These are phyloP conservation scores for Acanthococcus lagerstroemiae DNA, from an alignment of 2,888 invertebrate species.

Conservation along the genomic window DNA sequence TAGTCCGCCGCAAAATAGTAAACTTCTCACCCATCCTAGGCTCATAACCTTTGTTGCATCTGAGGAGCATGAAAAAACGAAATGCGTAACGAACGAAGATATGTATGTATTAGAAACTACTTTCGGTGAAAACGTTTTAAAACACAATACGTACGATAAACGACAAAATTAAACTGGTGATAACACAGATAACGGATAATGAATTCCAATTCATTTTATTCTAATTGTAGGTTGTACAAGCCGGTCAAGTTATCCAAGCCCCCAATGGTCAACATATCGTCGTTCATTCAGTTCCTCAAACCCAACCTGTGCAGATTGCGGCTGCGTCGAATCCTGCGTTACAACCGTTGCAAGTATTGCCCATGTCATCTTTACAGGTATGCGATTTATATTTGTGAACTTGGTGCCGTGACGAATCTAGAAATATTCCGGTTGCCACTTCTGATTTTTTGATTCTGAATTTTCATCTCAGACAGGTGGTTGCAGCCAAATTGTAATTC, in stretches of 20 bases:
- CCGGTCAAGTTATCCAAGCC: slow-evolving; percentile 55
- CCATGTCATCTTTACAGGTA: slow-evolving; percentile 4
- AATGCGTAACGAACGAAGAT: too few relatives aligned
- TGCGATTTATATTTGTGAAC: not conserved
- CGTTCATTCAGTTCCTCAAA: slow-evolving; percentile 56
- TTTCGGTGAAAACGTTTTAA: too few relatives aligned
- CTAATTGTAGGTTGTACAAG: slow-evolving; percentile 38
- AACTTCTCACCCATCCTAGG: too few relatives aligned
- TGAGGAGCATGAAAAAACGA: too few relatives aligned
- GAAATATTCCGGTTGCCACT: too few relatives aligned
- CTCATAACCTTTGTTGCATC: too few relatives aligned
- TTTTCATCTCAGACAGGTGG: slow-evolving; percentile 44
- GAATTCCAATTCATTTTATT: not conserved
- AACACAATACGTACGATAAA: too few relatives aligned
- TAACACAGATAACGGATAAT: too few relatives aligned
- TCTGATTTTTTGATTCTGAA: too few relatives aligned
- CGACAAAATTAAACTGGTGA: not conserved
- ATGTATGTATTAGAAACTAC: too few relatives aligned
- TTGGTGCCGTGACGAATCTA: not conserved
- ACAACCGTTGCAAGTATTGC: slow-evolving; percentile 61
- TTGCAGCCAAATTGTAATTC: slow-evolving; percentile 48
- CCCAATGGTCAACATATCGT: slow-evolving; percentile 61
- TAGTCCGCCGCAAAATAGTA: too few relatives aligned
- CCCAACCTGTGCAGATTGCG: slow-evolving; percentile 54
- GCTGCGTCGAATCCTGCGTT: slow-evolving; percentile 50